phyloP scores from a whole-genome alignment of 2,888 invertebrate species.

The Chirona hameri region DNA sequence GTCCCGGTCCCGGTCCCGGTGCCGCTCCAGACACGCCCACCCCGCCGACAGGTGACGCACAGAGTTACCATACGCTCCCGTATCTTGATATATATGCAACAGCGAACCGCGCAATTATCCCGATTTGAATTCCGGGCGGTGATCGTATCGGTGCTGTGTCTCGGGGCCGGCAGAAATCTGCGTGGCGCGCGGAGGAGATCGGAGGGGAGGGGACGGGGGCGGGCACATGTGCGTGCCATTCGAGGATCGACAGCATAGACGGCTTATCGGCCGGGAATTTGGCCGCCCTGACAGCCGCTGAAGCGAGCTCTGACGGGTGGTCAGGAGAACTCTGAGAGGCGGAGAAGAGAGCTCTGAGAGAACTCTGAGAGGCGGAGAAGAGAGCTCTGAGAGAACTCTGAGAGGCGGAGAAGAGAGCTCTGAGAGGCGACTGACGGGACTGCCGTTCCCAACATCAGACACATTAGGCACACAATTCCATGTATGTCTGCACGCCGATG shows the following conservation, averaged over 20 bases:
- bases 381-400: neutral
- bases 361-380: neutral
- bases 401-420: neutral
- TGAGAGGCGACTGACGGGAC: neutral
- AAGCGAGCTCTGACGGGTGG: neutral
- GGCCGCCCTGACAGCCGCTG: neutral
- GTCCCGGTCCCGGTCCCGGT: no score
- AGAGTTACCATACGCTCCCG: neutral
- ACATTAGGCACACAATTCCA: neutral
- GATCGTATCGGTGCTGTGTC: neutral
- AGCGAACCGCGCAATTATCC: neutral
- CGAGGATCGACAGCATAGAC: neutral
- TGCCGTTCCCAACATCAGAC: neutral
- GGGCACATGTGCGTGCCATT: neutral
- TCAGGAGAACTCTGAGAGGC: neutral
- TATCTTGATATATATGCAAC: constrained; percentile 22
- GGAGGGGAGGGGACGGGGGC: neutral
- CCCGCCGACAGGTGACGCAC: neutral
- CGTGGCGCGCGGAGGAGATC: neutral
- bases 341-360: neutral
- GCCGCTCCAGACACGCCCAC: neutral
- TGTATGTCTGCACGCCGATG: neutral
- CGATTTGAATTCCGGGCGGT: neutral
- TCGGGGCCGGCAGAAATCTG: neutral
- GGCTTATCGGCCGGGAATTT: neutral